Evolutionary conservation across 2,113 vertebrate genomes (phyloP).

Genomic region (Spilogale gracilis): DNA sequence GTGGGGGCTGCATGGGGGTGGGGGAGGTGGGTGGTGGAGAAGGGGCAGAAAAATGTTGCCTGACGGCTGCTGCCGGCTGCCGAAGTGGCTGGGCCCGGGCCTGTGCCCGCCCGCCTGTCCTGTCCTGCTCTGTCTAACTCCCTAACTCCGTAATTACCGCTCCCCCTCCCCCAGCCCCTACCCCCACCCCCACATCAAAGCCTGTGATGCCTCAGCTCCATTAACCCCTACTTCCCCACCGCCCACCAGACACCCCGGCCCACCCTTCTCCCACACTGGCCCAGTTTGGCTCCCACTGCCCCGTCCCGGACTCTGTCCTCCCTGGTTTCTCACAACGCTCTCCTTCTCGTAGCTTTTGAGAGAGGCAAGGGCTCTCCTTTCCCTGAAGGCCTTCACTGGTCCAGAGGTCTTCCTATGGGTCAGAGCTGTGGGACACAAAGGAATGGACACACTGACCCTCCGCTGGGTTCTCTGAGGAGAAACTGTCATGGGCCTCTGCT

Average conservation of each 20-base stretch:
- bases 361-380: background rate
- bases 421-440: background rate
- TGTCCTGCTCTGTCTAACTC: slow-evolving; percentile 84
- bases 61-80: slow-evolving; percentile 72
- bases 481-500: background rate
- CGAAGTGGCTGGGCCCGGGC: slow-evolving; percentile 78
- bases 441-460: background rate
- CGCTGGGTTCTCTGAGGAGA: background rate
- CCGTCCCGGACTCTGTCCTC: background rate
- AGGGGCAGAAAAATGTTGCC: slow-evolving; percentile 85
- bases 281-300: background rate
- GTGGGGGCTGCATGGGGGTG: slow-evolving; percentile 74
- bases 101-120: slow-evolving; percentile 83
- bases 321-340: background rate
- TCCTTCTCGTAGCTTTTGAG: background rate
- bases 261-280: background rate
- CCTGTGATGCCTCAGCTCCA: slow-evolving; percentile 72
- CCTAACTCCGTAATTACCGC: slow-evolving; percentile 82
- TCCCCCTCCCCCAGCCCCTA: slow-evolving; percentile 80
- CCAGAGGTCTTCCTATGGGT: background rate
- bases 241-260: slow-evolving; percentile 32
- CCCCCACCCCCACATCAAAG: slow-evolving; percentile 81
- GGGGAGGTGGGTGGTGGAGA: slow-evolving; percentile 79
- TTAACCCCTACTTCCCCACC: slow-evolving; percentile 82
- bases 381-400: background rate